Evolutionary conservation across 2,113 vertebrate genomes (phyloP).

Genomic region (Festucalex cinctus): DNA sequence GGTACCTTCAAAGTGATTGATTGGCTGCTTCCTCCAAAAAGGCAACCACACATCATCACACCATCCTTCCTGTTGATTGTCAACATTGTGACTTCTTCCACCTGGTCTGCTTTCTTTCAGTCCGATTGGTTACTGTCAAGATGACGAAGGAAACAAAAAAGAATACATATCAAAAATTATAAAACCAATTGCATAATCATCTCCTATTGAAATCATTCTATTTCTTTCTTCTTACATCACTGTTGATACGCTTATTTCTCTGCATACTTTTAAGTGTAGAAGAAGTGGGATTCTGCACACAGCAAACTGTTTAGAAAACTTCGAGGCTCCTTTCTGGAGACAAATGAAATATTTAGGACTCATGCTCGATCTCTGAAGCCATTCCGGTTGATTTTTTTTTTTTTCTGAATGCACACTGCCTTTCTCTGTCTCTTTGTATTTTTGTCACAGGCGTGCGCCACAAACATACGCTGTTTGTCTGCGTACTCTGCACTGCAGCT

Average conservation of each 20-base stretch:
- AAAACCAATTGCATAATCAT: neutral
- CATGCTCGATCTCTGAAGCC: slow-evolving; percentile 46
- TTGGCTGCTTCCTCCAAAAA: neutral
- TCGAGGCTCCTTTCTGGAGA: slow-evolving; percentile 15
- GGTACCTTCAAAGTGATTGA: neutral
- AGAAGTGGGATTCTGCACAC: neutral
- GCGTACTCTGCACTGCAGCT: slow-evolving; percentile 47
- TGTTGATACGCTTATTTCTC: neutral
- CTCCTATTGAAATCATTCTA: neutral
- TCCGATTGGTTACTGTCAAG: neutral
- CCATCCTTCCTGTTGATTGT: neutral
- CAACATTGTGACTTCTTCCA: neutral
- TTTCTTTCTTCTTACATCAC: neutral
- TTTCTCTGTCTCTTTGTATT: slow-evolving; percentile 20
- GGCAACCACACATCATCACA: neutral
- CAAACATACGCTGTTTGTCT: slow-evolving; percentile 45
- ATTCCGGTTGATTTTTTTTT: slow-evolving; percentile 47
- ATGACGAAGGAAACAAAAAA: neutral
- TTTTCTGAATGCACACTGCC: slow-evolving; percentile 41
- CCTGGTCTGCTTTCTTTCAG: neutral
- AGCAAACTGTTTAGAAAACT: slow-evolving; percentile 11
- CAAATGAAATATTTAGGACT: slow-evolving; percentile 63
- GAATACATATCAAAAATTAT: neutral
- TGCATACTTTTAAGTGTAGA: no score
- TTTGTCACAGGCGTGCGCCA: slow-evolving; percentile 11